These are phyloP conservation scores for Andinoacara biseriatus DNA, from an alignment of 2,113 vertebrate genomes.

Conservation along the genomic window DNA sequence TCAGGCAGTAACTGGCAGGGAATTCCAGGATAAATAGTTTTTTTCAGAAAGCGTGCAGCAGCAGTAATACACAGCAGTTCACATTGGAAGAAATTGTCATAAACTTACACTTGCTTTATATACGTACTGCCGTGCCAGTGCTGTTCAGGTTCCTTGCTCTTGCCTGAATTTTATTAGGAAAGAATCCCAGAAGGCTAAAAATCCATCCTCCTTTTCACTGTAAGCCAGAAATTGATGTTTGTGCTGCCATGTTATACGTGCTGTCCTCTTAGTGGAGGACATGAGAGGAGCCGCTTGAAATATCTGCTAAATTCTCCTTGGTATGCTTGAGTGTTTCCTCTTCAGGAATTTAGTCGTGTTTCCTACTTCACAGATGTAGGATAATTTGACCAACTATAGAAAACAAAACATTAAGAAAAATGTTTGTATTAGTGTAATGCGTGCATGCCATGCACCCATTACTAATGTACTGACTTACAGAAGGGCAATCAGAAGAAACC, in stretches of 20 bases:
- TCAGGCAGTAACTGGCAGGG: neutral
- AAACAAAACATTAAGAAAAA: constrained; percentile 2
- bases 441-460: neutral
- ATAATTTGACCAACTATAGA: constrained; percentile 27
- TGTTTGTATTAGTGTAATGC: neutral
- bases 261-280: constrained; percentile 60
- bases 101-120: constrained; percentile 56
- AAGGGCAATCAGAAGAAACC: too few relatives aligned
- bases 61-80: constrained; percentile 28
- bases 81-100: constrained; percentile 53
- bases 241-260: constrained; percentile 65
- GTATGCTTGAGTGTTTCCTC: constrained; percentile 52
- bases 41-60: constrained; percentile 30
- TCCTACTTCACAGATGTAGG: constrained; percentile 14
- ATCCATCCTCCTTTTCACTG: constrained; percentile 64
- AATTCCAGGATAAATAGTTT: constrained; percentile 11
- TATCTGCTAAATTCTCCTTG: constrained; percentile 62
- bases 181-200: constrained; percentile 67
- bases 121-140: constrained; percentile 18
- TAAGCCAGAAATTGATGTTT: constrained; percentile 74
- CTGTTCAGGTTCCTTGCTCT: constrained; percentile 48
- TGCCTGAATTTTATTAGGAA: constrained; percentile 60
- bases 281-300: constrained; percentile 60
- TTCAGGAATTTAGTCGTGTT: constrained; percentile 52
- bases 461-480: neutral